Evolutionary conservation across 2,888 invertebrate species (phyloP), one percentile per base, ranked within the genome.

Genomic region (Papilio elwesi): DNA sequence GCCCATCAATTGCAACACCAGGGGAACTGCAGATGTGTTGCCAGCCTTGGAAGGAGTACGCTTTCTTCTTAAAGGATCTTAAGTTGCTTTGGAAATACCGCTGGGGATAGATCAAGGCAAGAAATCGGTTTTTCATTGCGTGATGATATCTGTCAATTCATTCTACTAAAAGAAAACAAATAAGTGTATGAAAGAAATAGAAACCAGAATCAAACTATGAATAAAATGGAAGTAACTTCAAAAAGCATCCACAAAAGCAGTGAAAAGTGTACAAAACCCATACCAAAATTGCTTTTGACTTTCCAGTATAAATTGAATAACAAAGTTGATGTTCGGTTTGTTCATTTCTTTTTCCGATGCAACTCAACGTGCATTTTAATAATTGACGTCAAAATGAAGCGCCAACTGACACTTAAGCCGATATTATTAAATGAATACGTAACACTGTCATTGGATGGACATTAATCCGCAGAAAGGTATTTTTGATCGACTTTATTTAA

Each of bases 341-440:
- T 59, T 68, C 38, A 9, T 69, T 62, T 38, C 62, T 59, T 49
- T 49, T 49, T 7, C 59, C 43, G 43, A 62, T 43, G 53, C 26
- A 57, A 36, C n/a, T 55, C 57, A 26, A 65, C 26, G 47, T 59
- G 68, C 36, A 51, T 63, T 69, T 69, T 62, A 52, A 69, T 69
- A 69, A 62, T 62, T 69, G 51, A 52, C 16, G 51, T 62, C 38
- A 59, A 38, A 62, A 59, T 48, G 48, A 67, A 67, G 59, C 36
- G 10, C 48, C 64, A 11, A 49, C 36, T 47, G 47, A 59, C 59
- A 38, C 51, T 57, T 68, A 48, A 59, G 47, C 57, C 57, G 49
- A n/a, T 49, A n/a, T 36, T 26, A 59, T 49, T 49, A 59, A 68
- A 57, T 57, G 48, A 68, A 68, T 36, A 59, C 11, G 43, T 67